These are phyloP conservation scores for Phrixothrix hirtus DNA, from an alignment of 2,888 invertebrate genomes.

Conservation along the genomic window DNA sequence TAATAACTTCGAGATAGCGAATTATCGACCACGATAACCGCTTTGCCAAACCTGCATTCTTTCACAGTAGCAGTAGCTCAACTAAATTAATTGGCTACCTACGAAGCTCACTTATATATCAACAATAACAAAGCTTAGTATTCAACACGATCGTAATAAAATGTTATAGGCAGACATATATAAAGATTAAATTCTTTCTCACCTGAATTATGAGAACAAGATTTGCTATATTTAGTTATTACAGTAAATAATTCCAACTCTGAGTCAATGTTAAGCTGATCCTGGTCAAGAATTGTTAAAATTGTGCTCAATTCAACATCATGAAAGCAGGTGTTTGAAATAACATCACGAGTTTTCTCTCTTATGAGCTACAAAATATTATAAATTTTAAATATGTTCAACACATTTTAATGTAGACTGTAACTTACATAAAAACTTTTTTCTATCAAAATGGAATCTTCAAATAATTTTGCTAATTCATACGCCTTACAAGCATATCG, in stretches of 20 bases:
- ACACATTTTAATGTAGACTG: slow-evolving; percentile 52
- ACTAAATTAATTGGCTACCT: too few relatives aligned
- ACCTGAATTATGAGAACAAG: slow-evolving; percentile 61
- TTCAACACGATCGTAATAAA: too few relatives aligned
- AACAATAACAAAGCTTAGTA: too few relatives aligned
- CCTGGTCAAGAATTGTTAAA: slow-evolving; percentile 73
- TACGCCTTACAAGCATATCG: slow-evolving; percentile 83
- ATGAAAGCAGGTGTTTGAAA: slow-evolving; percentile 75
- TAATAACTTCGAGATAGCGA: too few relatives aligned
- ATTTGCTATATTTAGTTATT: slow-evolving; percentile 66
- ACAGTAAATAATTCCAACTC: slow-evolving; percentile 80
- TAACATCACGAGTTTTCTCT: slow-evolving; percentile 73
- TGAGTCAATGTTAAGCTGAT: slow-evolving; percentile 72
- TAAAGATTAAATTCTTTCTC: slow-evolving; percentile 56
- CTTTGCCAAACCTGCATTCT: too few relatives aligned
- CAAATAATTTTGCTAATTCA: slow-evolving; percentile 84
- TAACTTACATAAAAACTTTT: slow-evolving; percentile 81
- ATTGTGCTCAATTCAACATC: slow-evolving; percentile 77
- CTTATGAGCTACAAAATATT: slow-evolving; percentile 71
- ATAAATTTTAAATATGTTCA: neutral
- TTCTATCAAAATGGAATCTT: slow-evolving; percentile 78
- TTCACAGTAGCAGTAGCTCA: too few relatives aligned
- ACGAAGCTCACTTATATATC: too few relatives aligned
- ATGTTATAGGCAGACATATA: too few relatives aligned
- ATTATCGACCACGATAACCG: too few relatives aligned